Conservation (phyloP, 2,113 vertebrate genomes). For the Seriola quinqueradiata region DNA sequence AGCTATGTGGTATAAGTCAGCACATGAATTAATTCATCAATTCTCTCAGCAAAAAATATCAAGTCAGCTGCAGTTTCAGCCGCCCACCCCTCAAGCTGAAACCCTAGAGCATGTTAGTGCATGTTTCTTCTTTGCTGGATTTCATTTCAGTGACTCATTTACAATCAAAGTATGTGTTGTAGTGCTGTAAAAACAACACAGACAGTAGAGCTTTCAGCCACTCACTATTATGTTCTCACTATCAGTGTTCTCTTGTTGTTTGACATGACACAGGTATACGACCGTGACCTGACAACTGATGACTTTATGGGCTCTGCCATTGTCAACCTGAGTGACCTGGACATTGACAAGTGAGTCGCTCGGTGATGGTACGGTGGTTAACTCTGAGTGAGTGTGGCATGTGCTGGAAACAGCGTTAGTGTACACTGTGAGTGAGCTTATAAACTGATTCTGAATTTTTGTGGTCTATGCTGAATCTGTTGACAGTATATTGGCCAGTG, state of each 20-base stretch:
- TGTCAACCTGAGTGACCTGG: constrained; percentile 87
- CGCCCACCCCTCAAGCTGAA: background rate
- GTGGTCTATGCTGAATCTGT: background rate
- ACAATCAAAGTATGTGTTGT: background rate
- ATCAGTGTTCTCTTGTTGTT: background rate
- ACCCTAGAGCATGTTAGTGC: background rate
- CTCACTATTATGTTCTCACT: background rate
- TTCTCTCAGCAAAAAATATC: too few relatives aligned
- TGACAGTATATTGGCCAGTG: too few relatives aligned
- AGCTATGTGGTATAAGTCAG: background rate
- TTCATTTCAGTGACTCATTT: background rate
- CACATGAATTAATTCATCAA: background rate
- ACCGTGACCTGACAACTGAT: constrained; percentile 94
- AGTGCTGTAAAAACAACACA: background rate
- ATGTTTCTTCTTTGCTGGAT: background rate
- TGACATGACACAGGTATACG: constrained; percentile 88
- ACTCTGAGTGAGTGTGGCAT: background rate
- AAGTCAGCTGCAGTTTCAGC: background rate
- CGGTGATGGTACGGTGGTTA: background rate
- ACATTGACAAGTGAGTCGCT: constrained; percentile 90
- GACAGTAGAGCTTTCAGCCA: background rate
- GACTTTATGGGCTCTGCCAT: constrained; percentile 96
- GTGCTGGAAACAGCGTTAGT: background rate
- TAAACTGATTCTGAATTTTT: background rate
- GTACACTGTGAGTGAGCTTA: background rate